Evolutionary conservation across 2,797 vertebrate species (phyloP).

Genomic region (Megaceryle alcyon): DNA sequence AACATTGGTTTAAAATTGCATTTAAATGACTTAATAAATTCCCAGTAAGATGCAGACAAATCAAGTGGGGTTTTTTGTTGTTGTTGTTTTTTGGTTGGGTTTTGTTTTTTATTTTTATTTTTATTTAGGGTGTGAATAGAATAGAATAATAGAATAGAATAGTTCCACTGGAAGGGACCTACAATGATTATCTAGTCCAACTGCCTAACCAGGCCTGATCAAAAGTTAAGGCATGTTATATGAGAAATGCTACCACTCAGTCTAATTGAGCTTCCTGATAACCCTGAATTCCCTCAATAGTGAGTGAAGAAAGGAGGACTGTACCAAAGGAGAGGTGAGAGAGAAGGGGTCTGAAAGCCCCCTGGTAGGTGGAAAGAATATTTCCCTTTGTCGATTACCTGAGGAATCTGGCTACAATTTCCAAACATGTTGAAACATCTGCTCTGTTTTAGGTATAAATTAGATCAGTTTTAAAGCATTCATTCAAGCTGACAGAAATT

Average conservation of each 20-base stretch:
- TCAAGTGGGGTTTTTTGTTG: neutral
- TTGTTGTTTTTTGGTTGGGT: too few relatives aligned
- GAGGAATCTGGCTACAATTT: neutral
- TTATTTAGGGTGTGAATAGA: neutral
- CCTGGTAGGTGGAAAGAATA: neutral
- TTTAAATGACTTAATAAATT: neutral
- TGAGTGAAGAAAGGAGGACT: neutral
- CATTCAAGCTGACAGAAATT: neutral
- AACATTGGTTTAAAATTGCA: neutral
- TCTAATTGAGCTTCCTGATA: neutral
- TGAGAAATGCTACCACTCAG: neutral
- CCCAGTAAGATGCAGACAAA: neutral
- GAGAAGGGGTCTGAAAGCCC: neutral
- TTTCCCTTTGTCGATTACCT: neutral
- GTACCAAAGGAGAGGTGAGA: neutral
- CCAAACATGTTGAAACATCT: neutral
- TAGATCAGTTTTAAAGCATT: neutral
- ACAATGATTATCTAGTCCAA: neutral
- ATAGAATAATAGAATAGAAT: neutral
- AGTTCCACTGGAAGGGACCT: neutral
- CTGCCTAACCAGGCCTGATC: neutral
- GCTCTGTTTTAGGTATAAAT: constrained; percentile 8
- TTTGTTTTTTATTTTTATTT: too few relatives aligned
- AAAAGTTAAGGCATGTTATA: neutral
- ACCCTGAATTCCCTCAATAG: neutral